phyloP scores from a whole-genome alignment of 2,113 vertebrate genomes.

The Gymnobelideus leadbeateri region DNA sequence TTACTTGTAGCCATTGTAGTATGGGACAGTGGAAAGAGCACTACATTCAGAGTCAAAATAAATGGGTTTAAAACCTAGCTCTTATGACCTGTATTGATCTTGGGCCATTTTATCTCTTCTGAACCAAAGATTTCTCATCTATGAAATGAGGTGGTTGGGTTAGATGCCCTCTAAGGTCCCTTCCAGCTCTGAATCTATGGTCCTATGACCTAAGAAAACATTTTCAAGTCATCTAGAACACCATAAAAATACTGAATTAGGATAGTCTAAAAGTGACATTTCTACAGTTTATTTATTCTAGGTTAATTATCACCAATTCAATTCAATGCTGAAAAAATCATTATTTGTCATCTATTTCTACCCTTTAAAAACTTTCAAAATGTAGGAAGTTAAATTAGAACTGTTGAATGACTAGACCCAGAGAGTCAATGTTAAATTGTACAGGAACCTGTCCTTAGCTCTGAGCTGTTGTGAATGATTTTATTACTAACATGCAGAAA shows the following conservation, averaged over 20 bases:
- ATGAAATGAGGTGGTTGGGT: neutral
- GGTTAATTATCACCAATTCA: slow-evolving; percentile 21
- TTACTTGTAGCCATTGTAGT: neutral
- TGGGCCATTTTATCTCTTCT: neutral
- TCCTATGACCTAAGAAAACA: neutral
- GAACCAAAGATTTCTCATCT: neutral
- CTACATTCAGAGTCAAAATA: neutral
- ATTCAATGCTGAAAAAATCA: slow-evolving; percentile 23
- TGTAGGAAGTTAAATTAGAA: neutral
- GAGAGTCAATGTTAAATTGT: neutral
- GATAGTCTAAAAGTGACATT: neutral
- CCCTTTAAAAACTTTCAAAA: slow-evolving; percentile 18
- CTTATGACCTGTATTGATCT: neutral
- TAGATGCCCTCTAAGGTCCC: neutral
- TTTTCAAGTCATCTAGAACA: neutral
- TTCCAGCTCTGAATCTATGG: neutral
- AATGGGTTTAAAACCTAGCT: neutral
- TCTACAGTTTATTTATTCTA: slow-evolving; percentile 20
- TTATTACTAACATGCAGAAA: neutral
- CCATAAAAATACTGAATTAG: neutral
- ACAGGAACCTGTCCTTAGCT: neutral
- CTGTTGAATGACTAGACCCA: neutral
- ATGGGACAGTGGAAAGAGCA: neutral
- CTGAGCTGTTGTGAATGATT: neutral
- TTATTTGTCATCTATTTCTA: neutral